These are phyloP conservation scores for Parotocinclus haroldoi DNA, from an alignment of 2,797 vertebrate species.

Conservation along the genomic window DNA sequence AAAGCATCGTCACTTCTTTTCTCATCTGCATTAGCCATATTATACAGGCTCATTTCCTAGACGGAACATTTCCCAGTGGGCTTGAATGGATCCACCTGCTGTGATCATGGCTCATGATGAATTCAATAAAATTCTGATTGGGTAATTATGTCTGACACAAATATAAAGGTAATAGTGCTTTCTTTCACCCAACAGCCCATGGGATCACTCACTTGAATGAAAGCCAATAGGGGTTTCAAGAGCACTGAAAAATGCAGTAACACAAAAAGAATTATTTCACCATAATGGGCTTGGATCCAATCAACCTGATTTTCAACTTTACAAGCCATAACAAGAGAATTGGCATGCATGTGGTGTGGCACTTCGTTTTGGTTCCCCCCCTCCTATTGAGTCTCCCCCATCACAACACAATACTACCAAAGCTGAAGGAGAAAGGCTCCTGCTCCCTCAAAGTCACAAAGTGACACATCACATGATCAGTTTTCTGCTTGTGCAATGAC, in stretches of 20 bases:
- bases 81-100: constrained; percentile 6
- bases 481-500: too few species aligned
- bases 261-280: background rate
- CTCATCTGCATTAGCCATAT: background rate
- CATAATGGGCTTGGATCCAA: background rate
- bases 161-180: background rate
- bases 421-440: too few species aligned
- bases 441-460: too few species aligned
- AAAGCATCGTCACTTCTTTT: too few species aligned
- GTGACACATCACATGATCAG: too few species aligned
- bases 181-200: background rate
- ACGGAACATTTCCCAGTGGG: background rate
- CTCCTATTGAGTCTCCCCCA: too few species aligned
- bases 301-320: background rate
- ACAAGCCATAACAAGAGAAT: too few species aligned
- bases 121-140: constrained; percentile 35
- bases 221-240: background rate
- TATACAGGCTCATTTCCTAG: constrained; percentile 1
- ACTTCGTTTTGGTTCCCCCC: too few species aligned
- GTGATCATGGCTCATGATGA: constrained; percentile 21
- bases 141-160: constrained; percentile 30
- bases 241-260: too few species aligned
- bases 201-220: background rate
- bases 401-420: too few species aligned
- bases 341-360: too few species aligned